Base-by-base conservation (phyloP, 1,140 invertebrate species). In the Antheraea mylitta region DNA sequence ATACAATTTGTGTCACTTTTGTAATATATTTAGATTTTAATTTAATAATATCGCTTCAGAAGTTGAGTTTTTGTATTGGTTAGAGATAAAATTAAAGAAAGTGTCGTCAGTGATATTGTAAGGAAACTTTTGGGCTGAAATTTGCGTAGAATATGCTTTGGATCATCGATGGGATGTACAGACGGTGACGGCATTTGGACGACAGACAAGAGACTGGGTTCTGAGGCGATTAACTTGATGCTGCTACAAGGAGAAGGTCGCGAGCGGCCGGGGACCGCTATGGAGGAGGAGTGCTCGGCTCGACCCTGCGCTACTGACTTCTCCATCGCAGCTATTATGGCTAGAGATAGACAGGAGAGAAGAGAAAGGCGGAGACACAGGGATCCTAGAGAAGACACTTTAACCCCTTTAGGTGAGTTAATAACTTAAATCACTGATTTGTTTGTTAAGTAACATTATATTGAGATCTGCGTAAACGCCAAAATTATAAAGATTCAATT, bases 301-400 rank as follows among this genome's bases (percentile, higher is more conserved):
- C 81, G 93, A 76, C 95, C 95, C 69, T 95, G 95, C 87, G 96
- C 96, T 86, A 97, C 96, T 37, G 96, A 97, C 92, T 97, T 97
- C 93, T 97, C 96, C 83, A 97, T 97, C 74, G 96, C 96, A 18
- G 96, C 97, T 68, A 97, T 97, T 76, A 97, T 97, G 96, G 96
- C 95, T 63, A 85, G 95, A 67, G 95, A 95, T 71, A 77, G 94
- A 11, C 93, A 93, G 76, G 91, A 92, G 76, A 68, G 90, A n/a
- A 80, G 90, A 48, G 88, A 91, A 70, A 76, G 89, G 63, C 83
- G 82, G 60, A 83, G 88, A 72, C 90, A 79, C 72, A 87, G 84
- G 75, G 93, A 90, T 83, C 93, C 85, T 62, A 91, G 86, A 76
- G 89, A 91, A 75, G 90, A 90, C 65, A 92, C 87, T 36, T 81